Base-by-base conservation (phyloP, 2,888 invertebrate genomes). In the Schrankia costaestrigalis region DNA sequence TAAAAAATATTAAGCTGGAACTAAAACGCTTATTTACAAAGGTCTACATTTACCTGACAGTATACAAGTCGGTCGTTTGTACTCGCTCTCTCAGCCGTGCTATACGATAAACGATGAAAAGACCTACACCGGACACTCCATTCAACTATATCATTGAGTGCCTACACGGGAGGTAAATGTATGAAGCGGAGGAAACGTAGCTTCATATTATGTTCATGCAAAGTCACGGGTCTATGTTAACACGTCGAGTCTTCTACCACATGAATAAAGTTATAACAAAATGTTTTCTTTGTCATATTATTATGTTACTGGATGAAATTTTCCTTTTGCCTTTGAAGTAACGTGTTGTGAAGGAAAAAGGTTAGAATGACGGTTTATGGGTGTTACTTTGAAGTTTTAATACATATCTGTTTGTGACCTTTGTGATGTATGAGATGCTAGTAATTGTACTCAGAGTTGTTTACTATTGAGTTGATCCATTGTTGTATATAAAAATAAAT, bases 61-160 rank as follows among this genome's bases (percentile, higher is more conserved):
- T 57, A 73, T 79, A 70, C 67, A 72, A 53, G 56, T 53, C 52
- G 34, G 43, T 40, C 67, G 63, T 75, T 79, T 82, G 77, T 80
- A 70, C 56, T 46, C 51, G 63, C 62, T 64, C 75, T 66, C 64
- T 67, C 73, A 67, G 46, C 69, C 68, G 56, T 71, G 58, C 56
- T 48, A 50, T 44, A 62, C 72, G 78, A 76, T 79, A 79, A 75
- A 71, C 77, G 67, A 58, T 82, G 79, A 82, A 83, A 77, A 74
- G 76, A 75, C 65, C 60, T 54, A 62, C 59, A 55, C 74, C 69
- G 83, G 84, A 82, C 83, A 83, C 72, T 78, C 73, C 65, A 80
- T 77, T 81, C 80, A 77, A 75, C 78, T 73, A 71, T 75, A 75
- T 74, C 75, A 79, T 73, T 76, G 74, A 79, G 71, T 64, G 55